Base-by-base conservation (phyloP, 2,888 invertebrate species). In the Melikaiella ostensackeni region DNA sequence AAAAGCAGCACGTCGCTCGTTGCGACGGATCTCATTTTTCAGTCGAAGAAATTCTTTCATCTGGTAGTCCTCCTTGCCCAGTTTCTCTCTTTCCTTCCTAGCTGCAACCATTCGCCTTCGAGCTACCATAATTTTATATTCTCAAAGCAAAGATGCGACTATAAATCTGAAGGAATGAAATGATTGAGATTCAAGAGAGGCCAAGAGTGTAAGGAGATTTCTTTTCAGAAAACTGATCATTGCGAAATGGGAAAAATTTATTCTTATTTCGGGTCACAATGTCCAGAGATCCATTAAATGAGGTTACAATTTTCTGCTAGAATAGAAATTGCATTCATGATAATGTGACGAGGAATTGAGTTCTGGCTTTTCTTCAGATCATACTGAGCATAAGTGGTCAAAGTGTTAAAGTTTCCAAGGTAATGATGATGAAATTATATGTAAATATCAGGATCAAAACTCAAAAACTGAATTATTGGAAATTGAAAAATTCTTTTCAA, bases 11-110 rank as follows among this genome's bases (percentile, higher is more conserved):
- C 66, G 66, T 66, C 66, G 66, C 66, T 66, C 66, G 66, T 46
- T 46, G 66, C 66, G 30, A 66, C 66, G 66, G 66, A 66, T 66
- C 66, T 66, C 66, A 66, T 46, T 66, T 66, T 66, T 66, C 66
- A 66, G 66, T 66, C 66, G 46, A 27, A 46, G 66, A 66, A 66
- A 46, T 66, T 46, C 66, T 46, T 66, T 19, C 24, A 42, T 66
- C 42, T 11, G 24, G 24, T 42, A 42, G 38, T 64, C 35, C 21
- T 63, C 21, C 63, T 38, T 63, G 21, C 38, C 6, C 66, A 27
- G 66, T 24, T 62, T 62, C 33, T 42, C 42, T 46, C 64, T 27
- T 66, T 66, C 42, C 42, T 16, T 27, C 64, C 42, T 27, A 19
- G 64, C 64, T 66, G n/a, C 62, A 62, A 33, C 62, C 62, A n/a